Base-by-base conservation (phyloP, 2,888 invertebrate species). In the Thereva nobilitata region DNA sequence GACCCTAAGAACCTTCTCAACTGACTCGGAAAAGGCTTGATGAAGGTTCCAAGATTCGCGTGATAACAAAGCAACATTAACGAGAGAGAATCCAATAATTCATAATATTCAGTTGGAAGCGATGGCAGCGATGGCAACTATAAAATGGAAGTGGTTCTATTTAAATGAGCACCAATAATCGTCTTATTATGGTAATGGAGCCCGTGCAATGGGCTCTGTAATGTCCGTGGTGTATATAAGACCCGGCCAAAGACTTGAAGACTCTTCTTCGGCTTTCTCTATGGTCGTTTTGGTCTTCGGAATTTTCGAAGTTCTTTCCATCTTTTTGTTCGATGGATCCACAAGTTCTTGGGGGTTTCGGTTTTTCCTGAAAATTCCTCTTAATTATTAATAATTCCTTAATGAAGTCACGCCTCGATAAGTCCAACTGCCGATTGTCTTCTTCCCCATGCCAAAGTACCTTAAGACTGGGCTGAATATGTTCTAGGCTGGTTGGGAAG, bases 341-440 rank as follows among this genome's bases (percentile, higher is more conserved):
- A 23, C 23, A 23, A 23, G 23, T 23, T 23, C 23, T 54, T 55
- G n/a, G 37, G n/a, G 37, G 37, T 41, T 41, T 44, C 38, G 10
- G 10, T 47, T 34, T 53, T 54, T 65, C 23, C 23, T 47, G 38
- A 10, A 59, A 47, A 59, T 59, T 59, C 47, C 59, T 47, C 47
- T 71, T 72, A 72, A 71, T 72, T 72, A 72, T 72, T 72, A 71
- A 72, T 70, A 72, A 72, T 72, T 72, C 70, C 69, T 72, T 72
- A 72, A 72, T 72, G 71, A 72, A 71, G 72, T 72, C 69, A 71
- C 71, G 71, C 70, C 71, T 72, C 72, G 72, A 71, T 72, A 71
- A 72, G 66, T 68, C 57, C 70, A 68, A 71, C 71, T 67, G 71
- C 70, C 71, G 70, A 71, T 71, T 71, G 71, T 71, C 71, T 71